Conservation (phyloP, 2,888 invertebrate species). For the Diachrysia chrysitis region DNA sequence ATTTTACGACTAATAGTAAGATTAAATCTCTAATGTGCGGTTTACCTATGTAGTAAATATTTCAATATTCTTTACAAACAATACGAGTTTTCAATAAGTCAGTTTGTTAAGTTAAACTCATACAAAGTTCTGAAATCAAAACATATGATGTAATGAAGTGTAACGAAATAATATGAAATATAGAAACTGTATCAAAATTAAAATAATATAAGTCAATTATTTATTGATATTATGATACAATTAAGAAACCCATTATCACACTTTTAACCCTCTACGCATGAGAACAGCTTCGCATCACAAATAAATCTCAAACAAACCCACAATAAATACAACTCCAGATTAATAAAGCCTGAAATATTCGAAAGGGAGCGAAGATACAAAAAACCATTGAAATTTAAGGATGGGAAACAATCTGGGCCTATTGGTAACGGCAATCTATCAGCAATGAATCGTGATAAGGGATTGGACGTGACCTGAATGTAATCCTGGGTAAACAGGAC, state of each 20-base stretch:
- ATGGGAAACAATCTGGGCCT: conserved; percentile 37
- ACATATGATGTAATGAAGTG: too few relatives aligned
- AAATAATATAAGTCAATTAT: too few relatives aligned
- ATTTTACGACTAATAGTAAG: too few relatives aligned
- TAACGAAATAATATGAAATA: too few relatives aligned
- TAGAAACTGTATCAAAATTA: too few relatives aligned
- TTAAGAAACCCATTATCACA: not conserved
- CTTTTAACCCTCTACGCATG: not conserved
- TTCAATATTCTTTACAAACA: too few relatives aligned
- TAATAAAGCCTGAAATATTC: not conserved
- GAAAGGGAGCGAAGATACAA: not conserved
- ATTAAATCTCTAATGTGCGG: too few relatives aligned
- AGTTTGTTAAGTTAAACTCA: too few relatives aligned
- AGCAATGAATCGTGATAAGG: conserved; percentile 55
- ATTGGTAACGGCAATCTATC: conserved; percentile 51
- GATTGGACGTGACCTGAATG: conserved; percentile 49
- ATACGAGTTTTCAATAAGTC: too few relatives aligned
- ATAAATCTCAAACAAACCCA: not conserved
- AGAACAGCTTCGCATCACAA: not conserved
- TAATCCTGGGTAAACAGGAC: conserved; percentile 34
- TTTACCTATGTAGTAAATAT: too few relatives aligned
- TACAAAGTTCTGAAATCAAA: too few relatives aligned
- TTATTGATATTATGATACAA: too few relatives aligned
- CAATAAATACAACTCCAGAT: not conserved
- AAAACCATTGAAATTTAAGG: conserved; percentile 29